Evolutionary conservation across 1,140 invertebrate genomes (phyloP).

Genomic region (Drosophila saltans): DNA sequence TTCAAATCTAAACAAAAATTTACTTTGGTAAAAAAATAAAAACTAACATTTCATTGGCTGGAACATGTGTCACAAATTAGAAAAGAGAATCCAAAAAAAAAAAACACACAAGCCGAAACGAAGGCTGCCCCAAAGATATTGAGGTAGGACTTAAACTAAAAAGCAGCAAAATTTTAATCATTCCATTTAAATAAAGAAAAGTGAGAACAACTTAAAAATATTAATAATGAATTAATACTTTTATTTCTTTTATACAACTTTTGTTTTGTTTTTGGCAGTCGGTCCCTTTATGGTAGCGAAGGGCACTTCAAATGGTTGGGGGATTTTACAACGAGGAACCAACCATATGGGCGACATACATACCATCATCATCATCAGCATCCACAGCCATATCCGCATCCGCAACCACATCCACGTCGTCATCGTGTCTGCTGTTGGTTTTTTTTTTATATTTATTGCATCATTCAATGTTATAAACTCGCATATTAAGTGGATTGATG

Average conservation of each 20-base stretch:
- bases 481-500: slow-evolving; percentile 82
- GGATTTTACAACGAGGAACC: slow-evolving; percentile 45
- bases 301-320: slow-evolving; percentile 21
- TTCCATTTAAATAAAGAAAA: not conserved
- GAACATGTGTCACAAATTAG: slow-evolving; percentile 55
- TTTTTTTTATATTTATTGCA: slow-evolving; percentile 79
- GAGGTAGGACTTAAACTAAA: slow-evolving; percentile 31
- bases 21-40: slow-evolving; percentile 29
- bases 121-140: slow-evolving; percentile 12
- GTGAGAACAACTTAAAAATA: slow-evolving; percentile 2
- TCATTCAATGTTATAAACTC: slow-evolving; percentile 75
- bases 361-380: slow-evolving; percentile 31
- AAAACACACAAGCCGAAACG: not conserved
- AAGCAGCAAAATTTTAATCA: not conserved
- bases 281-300: no score
- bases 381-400: slow-evolving; percentile 1
- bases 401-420: slow-evolving; percentile 5
- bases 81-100: slow-evolving; percentile 7
- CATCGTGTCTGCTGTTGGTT: slow-evolving; percentile 3
- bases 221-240: not conserved
- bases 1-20: slow-evolving; percentile 9
- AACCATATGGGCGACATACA: slow-evolving; percentile 47
- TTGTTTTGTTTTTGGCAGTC: no score
- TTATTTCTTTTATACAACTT: not conserved
- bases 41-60: slow-evolving; percentile 65